A percentile compares a stretch with the other conserved stretches of the same genome.
Conservation (phyloP, 2,888 invertebrate genomes). For the Salticus scenicus region DNA sequence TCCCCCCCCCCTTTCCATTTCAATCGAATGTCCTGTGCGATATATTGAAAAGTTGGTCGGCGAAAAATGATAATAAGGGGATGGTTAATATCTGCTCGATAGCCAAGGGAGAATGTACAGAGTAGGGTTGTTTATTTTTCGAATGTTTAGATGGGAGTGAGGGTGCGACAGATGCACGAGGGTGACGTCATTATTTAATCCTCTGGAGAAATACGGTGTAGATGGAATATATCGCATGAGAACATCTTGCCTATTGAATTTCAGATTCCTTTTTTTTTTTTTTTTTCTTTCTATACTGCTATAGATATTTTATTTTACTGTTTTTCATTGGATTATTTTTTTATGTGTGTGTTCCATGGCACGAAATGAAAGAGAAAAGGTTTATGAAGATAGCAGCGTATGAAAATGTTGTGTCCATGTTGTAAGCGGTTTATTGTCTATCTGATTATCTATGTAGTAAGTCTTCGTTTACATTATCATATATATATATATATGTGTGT, state of each 20-base stretch:
- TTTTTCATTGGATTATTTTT: no score
- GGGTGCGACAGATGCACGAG: constrained; percentile 54
- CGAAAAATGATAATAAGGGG: constrained; percentile 58
- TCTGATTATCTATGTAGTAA: no score
- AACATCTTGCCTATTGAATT: constrained; percentile 1
- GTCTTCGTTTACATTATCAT: no score
- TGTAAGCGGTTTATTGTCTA: no score
- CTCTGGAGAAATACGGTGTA: background rate
- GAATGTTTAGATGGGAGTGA: background rate
- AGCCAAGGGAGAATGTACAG: background rate
- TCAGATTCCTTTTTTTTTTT: background rate
- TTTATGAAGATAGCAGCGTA: no score
- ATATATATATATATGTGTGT: no score
- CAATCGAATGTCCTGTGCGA: background rate
- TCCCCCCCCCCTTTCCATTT: constrained; percentile 27
- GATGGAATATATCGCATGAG: background rate
- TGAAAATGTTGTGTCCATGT: no score
- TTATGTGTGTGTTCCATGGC: no score
- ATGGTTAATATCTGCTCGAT: constrained; percentile 28
- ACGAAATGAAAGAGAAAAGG: no score
- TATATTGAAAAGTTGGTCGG: constrained; percentile 46
- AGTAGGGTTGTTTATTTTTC: constrained; percentile 21
- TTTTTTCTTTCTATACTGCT: background rate
- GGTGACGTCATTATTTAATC: constrained; percentile 48
- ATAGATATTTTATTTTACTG: no score